Evolutionary conservation across 2,797 vertebrate species (phyloP).

Genomic region (Cyclura pinguis): DNA sequence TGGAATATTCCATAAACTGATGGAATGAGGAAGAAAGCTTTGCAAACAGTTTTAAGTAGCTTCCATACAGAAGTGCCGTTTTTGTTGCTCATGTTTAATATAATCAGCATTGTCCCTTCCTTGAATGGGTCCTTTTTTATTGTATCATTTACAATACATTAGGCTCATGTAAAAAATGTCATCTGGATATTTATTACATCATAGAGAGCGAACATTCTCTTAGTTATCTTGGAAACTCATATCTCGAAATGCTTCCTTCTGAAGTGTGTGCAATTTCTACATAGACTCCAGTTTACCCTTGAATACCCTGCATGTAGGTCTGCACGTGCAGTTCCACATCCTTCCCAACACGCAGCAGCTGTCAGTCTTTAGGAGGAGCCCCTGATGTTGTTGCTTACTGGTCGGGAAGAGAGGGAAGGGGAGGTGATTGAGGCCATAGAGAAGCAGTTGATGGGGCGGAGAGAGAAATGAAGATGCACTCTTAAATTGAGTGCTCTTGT

Average conservation of each 20-base stretch:
- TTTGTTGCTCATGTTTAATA: neutral
- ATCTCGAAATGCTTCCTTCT: neutral
- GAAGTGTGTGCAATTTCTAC: neutral
- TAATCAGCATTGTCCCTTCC: neutral
- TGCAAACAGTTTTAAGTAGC: neutral
- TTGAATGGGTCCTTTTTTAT: neutral
- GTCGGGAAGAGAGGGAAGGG: no score
- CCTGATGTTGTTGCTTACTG: no score
- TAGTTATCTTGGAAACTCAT: neutral
- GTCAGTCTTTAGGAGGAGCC: no score
- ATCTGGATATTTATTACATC: neutral
- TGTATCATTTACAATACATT: neutral
- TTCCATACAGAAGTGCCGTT: neutral
- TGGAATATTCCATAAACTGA: conserved; percentile 5
- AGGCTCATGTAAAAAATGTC: neutral
- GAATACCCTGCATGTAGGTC: no score
- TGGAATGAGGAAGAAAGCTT: neutral
- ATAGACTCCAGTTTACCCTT: neutral
- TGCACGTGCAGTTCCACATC: no score
- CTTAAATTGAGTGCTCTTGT: no score
- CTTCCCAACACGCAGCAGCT: no score
- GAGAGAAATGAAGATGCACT: no score
- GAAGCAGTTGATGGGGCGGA: no score
- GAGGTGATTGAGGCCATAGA: no score
- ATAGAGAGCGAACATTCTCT: neutral